Percentiles rank a stretch among this genome's conserved stretches.
Evolutionary conservation across 2,113 vertebrate genomes (phyloP).

Genomic region (Scopus umbretta): DNA sequence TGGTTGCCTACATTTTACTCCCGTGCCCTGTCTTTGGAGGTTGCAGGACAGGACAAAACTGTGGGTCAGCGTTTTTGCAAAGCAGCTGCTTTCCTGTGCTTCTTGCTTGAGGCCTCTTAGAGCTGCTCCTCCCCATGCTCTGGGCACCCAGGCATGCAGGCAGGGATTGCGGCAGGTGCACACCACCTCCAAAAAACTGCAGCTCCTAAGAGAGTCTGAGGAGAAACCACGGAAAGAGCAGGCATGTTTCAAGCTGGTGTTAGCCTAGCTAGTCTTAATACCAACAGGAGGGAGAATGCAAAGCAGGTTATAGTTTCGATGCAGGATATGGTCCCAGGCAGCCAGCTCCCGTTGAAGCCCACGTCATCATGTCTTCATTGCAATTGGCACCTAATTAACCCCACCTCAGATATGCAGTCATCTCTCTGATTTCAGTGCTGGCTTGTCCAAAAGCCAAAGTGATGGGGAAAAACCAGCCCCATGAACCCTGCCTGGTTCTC

Average conservation of each 20-base stretch:
- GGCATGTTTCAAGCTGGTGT: neutral
- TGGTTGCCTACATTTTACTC: constrained; percentile 22
- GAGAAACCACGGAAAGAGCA: neutral
- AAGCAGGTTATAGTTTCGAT: neutral
- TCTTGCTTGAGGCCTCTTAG: neutral
- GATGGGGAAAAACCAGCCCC: neutral
- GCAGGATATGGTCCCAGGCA: neutral
- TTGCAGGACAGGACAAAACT: neutral
- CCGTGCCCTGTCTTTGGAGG: neutral
- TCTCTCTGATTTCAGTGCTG: neutral
- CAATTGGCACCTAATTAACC: neutral
- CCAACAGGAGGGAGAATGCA: neutral
- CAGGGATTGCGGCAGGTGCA: neutral
- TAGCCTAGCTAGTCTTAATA: neutral
- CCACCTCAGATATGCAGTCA: neutral
- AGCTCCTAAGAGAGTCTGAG: neutral
- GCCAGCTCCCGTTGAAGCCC: neutral
- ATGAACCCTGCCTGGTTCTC: neutral
- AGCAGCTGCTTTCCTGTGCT: neutral
- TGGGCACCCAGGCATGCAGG: neutral
- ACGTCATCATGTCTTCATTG: neutral
- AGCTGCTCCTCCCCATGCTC: neutral
- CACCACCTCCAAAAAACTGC: neutral
- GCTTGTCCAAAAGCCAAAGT: neutral
- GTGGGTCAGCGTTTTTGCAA: neutral